phyloP scores from a whole-genome alignment of 2,797 vertebrate species.

The Sebastes vulpes region DNA sequence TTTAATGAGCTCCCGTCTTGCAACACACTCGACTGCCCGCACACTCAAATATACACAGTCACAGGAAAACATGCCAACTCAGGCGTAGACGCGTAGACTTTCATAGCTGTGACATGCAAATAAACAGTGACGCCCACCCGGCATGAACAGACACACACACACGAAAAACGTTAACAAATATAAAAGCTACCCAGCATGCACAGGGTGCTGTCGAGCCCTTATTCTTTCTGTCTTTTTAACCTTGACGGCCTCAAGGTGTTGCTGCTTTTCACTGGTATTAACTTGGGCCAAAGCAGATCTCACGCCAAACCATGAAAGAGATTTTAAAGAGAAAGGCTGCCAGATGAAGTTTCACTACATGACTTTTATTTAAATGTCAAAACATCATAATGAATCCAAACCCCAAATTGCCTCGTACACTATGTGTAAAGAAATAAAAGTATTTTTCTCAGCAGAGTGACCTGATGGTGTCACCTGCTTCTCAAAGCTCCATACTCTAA shows the following conservation, averaged over 20 bases:
- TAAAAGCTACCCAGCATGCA: background rate
- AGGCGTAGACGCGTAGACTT: constrained; percentile 25
- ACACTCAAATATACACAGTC: constrained; percentile 63
- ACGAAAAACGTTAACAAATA: background rate
- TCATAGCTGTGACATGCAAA: constrained; percentile 58
- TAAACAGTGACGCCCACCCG: constrained; percentile 58
- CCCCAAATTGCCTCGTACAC: background rate
- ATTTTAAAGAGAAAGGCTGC: background rate
- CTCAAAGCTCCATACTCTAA: rapidly evolving
- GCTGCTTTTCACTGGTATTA: constrained; percentile 12
- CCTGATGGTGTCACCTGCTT: background rate
- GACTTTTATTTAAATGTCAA: background rate
- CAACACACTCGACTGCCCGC: constrained; percentile 46
- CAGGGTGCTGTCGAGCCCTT: background rate
- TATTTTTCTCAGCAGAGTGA: background rate
- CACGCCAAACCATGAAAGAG: background rate
- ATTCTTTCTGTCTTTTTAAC: background rate
- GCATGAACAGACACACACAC: constrained; percentile 17
- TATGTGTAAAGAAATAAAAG: background rate
- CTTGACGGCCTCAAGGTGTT: background rate
- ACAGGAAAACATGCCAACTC: constrained; percentile 59
- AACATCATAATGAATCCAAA: background rate
- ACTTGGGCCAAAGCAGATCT: background rate
- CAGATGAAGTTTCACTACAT: background rate
- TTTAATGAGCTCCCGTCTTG: constrained; percentile 75